phyloP scores from a whole-genome alignment of 2,888 invertebrate species.

The Aphidius colemani region DNA sequence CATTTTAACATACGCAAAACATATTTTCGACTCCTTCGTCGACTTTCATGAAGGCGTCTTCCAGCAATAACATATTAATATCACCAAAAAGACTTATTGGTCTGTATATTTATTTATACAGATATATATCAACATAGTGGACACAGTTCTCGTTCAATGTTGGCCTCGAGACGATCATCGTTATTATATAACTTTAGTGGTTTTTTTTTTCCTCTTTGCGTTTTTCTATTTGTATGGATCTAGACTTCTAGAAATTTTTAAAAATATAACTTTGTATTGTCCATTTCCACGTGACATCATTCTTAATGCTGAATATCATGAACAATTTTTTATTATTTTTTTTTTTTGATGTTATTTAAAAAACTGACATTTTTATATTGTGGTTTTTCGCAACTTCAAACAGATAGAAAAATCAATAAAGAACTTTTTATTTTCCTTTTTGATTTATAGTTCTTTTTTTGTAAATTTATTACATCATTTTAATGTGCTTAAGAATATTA shows the following conservation, averaged over 20 bases:
- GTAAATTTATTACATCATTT: conserved; percentile 24
- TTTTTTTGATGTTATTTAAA: conserved; percentile 16
- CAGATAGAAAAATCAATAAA: conserved; percentile 25
- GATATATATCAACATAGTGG: too few species aligned
- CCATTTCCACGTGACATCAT: conserved; percentile 33
- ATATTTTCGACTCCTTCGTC: conserved; percentile 56
- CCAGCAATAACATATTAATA: conserved; percentile 61
- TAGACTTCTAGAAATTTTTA: neutral
- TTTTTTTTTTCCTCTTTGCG: conserved; percentile 14
- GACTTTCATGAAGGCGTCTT: conserved; percentile 60
- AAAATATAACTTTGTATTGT: neutral
- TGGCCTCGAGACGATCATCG: conserved; percentile 46
- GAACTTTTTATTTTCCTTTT: neutral
- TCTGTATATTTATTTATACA: neutral
- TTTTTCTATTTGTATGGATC: neutral
- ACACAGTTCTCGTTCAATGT: neutral
- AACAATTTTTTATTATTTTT: conserved; percentile 23
- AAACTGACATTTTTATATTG: conserved; percentile 9
- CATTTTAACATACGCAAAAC: conserved; percentile 41
- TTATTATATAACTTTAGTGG: conserved; percentile 10
- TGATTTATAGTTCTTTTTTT: conserved; percentile 14
- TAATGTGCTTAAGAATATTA: too few species aligned
- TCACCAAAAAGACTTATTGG: conserved; percentile 50
- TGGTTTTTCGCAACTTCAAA: conserved; percentile 22
- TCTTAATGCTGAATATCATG: conserved; percentile 24